Percentiles rank a stretch among this genome's conserved stretches.
These are phyloP conservation scores for Acanthococcus lagerstroemiae DNA, from an alignment of 2,888 invertebrate genomes.

Conservation along the genomic window DNA sequence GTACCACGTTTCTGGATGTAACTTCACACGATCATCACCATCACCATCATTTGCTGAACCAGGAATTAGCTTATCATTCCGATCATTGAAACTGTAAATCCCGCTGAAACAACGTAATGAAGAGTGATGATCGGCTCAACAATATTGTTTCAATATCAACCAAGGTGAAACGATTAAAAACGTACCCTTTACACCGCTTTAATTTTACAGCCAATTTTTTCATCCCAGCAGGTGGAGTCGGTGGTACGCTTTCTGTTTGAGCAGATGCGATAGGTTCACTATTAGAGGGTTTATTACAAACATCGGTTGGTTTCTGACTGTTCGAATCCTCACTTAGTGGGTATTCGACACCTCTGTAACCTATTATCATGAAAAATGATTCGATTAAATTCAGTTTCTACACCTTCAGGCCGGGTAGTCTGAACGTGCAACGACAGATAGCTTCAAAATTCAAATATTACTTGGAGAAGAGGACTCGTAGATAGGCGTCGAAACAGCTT, in stretches of 20 bases:
- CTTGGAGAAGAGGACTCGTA: conserved; percentile 34
- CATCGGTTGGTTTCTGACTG: conserved; percentile 34
- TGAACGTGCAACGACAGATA: background rate
- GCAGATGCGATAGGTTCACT: conserved; percentile 34
- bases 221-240: too few relatives aligned
- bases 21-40: conserved; percentile 62
- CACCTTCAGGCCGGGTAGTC: too few relatives aligned
- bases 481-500: conserved; percentile 30
- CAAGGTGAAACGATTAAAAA: conserved; percentile 2
- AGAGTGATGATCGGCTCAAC: too few relatives aligned
- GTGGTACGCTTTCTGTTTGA: conserved; percentile 30
- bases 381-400: background rate
- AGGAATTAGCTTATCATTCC: conserved; percentile 36
- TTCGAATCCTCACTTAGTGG: conserved; percentile 9
- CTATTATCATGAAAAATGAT: background rate
- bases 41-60: conserved; percentile 46
- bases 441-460: background rate
- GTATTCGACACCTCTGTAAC: conserved; percentile 5
- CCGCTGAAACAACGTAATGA: conserved; percentile 21
- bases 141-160: background rate
- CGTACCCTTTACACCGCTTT: conserved; percentile 42
- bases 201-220: conserved; percentile 40
- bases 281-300: conserved; percentile 32
- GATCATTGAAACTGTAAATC: conserved; percentile 38
- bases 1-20: conserved; percentile 70